Evolutionary conservation across 2,113 vertebrate species (phyloP), one percentile per base, ranked within the genome.

Genomic region (Paedocypris sp.): DNA sequence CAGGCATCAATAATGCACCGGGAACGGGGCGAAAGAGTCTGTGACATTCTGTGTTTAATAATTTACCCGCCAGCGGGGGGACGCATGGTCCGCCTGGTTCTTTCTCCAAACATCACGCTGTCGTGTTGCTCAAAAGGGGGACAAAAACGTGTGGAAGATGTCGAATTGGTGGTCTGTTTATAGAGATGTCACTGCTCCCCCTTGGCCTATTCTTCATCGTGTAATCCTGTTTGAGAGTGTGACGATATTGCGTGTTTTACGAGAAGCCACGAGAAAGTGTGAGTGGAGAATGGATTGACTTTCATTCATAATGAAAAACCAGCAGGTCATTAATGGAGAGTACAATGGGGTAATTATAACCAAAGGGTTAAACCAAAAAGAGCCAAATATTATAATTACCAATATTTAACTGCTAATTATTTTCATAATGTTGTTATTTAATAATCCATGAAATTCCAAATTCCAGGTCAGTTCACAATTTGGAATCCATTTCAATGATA

Each of bases 1-100:
- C 78, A 69, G 31, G 74, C 77, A 83, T 83, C 79, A 83, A 86
- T 86, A 83, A 83, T 86, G 83, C 75, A 84, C 75, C 3, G 64
- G 72, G 73, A 82, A 73, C 67, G 53, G 63, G 73, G 67, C 77
- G 79, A 82, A 83, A 79, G 79, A 77, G 58, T 60, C 46, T 42
- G 25, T 33, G 25, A 50, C 46, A 50, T 41, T 28, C 33, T 19
- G 32, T 39, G 46, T 74, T 86, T 74, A 84, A 86, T 86, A 83
- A 84, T 83, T 84, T 82, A 85, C 73, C 62, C 71, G 75, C 60
- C 71, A 73, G 47, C 72, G 13, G 47, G 73, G 77, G 69, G 72
- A 71, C 62, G 67, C 78, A 66, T 81, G 76, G 75, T 72, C 69
- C 70, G 77, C 72, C 73, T 25, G 66, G 73, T 82, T 75, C 77